Evolutionary conservation across 2,888 invertebrate species (phyloP).

Genomic region (Phorcus lineatus): DNA sequence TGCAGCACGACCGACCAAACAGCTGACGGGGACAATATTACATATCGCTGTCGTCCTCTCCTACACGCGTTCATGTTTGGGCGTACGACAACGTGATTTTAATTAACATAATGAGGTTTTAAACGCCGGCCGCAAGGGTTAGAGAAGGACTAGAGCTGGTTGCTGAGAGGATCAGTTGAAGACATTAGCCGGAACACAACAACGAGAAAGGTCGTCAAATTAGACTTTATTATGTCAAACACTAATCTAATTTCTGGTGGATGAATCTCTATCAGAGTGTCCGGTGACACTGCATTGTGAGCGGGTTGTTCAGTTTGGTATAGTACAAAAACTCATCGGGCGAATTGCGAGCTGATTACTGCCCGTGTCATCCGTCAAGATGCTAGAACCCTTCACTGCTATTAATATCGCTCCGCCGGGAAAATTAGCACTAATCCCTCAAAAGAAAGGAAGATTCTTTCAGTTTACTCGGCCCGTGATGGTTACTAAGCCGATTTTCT

Average conservation of each 20-base stretch:
- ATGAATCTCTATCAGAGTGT: slow-evolving; percentile 15
- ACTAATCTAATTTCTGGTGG: slow-evolving; percentile 17
- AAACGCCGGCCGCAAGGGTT: background rate
- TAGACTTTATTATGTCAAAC: slow-evolving; percentile 24
- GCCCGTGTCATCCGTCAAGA: slow-evolving; percentile 3
- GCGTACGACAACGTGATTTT: slow-evolving; percentile 11
- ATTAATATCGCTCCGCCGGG: slow-evolving; percentile 21
- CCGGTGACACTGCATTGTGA: background rate
- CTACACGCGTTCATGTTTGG: background rate
- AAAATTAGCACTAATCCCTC: slow-evolving; percentile 27
- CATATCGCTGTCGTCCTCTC: background rate
- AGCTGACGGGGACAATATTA: background rate
- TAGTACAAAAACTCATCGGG: background rate
- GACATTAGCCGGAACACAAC: background rate
- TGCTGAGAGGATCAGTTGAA: background rate
- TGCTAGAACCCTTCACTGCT: slow-evolving; percentile 3
- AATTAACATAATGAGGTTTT: slow-evolving; percentile 24
- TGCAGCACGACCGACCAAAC: no score
- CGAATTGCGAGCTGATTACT: background rate
- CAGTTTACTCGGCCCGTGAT: slow-evolving; percentile 22
- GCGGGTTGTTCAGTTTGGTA: background rate
- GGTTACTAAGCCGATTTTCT: background rate
- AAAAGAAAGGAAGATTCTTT: slow-evolving; percentile 24
- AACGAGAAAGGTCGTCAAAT: slow-evolving; percentile 14
- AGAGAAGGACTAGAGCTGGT: background rate